phyloP scores from a whole-genome alignment of 2,797 vertebrate genomes.

The Lophotriccus pileatus region DNA sequence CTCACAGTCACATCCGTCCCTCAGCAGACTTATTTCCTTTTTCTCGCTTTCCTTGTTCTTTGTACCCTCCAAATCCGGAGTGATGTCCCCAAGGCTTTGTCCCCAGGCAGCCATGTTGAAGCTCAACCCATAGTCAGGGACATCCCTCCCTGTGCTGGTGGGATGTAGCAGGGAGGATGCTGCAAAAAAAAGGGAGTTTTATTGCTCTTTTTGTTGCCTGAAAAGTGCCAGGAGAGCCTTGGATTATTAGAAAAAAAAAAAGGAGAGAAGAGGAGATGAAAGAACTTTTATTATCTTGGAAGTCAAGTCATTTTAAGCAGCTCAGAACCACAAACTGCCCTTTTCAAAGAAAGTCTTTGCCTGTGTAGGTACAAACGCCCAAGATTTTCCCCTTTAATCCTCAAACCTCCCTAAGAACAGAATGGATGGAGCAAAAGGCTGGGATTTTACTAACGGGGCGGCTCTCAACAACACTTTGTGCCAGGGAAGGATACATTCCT shows the following conservation, averaged over 20 bases:
- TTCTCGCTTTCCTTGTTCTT: background rate
- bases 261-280: background rate
- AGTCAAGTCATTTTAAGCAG: background rate
- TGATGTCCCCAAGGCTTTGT: background rate
- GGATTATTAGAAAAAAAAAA: background rate
- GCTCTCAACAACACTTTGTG: background rate
- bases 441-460: fast-evolving
- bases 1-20: background rate
- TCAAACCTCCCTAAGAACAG: background rate
- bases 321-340: background rate
- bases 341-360: background rate
- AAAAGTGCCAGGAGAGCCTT: background rate
- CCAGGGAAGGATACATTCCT: background rate
- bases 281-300: background rate
- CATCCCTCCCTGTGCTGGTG: background rate
- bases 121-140: background rate
- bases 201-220: background rate
- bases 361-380: background rate
- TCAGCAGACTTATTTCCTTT: background rate
- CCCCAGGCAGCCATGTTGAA: background rate
- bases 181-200: background rate
- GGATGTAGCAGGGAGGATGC: background rate
- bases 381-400: background rate
- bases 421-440: background rate
- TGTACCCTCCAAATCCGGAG: background rate